Base-by-base conservation (phyloP, 2,888 invertebrate genomes). In the Drosophila bunnanda region DNA sequence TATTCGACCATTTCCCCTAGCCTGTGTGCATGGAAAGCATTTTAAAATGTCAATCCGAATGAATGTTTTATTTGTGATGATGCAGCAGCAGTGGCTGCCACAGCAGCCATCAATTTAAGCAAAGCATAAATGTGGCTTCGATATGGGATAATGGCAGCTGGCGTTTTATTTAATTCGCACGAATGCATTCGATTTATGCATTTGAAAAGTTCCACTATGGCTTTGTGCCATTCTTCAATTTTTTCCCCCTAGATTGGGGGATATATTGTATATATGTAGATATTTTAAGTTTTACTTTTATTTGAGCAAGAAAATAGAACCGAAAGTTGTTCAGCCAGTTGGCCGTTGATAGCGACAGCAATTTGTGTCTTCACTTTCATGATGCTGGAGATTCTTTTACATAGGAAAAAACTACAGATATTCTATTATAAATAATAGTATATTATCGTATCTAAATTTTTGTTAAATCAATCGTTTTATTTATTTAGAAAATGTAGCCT, bases 301-400 rank as follows among this genome's bases (percentile, higher is more conserved):
- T 55, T 41, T 50, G 50, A 20, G 15, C 44, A 20, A 44, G 32
- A 25, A 34, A 44, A 43, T 72, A 62, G 54, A 55, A 36, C 39
- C 41, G 50, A 67, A 53, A 82, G 77, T 75, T 73, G 88, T 68
- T 79, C 53, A 32, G 74, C 65, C 28, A 74, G 72, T 71, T 70
- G 61, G 9, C 48, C 39, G 70, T 32, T 28, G 62, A 50, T 52
- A 46, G 32, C 36, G 32, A 53, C 75, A 70, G 71, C 80, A 75
- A 79, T 80, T 88, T 84, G 80, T 78, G 78, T 88, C 82, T 83
- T 83, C 88, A 83, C 88, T 83, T 83, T 83, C 83, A 65, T 68
- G 74, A 39, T 25, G 44, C 70, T 30, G 32, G 32, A 9, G 15
- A 34, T 52, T 34, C 3, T 6, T 9, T 9, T 52, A 52, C 50